phyloP scores from a whole-genome alignment of 2,888 invertebrate species.

The Boloria euphrosyne region DNA sequence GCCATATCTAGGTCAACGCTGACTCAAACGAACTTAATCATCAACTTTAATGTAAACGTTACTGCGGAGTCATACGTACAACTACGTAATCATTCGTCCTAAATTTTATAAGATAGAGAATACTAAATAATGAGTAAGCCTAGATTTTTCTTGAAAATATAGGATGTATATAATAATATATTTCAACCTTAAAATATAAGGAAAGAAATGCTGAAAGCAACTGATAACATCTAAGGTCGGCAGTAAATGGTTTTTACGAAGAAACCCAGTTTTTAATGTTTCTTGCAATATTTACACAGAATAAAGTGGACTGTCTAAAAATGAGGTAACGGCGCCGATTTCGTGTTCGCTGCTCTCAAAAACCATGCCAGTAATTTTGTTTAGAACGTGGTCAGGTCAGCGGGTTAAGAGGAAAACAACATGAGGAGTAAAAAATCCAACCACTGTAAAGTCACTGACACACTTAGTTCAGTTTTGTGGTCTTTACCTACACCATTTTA shows the following conservation, averaged over 20 bases:
- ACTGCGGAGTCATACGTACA: conserved; percentile 47
- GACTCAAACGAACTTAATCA: conserved; percentile 73
- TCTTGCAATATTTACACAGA: neutral
- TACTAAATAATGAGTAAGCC: neutral
- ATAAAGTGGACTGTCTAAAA: conserved; percentile 30
- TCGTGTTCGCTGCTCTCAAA: conserved; percentile 43
- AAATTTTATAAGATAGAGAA: conserved; percentile 26
- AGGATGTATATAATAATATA: no score
- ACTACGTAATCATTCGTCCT: conserved; percentile 30
- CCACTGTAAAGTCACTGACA: conserved; percentile 45
- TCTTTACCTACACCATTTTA: neutral
- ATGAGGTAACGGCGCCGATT: conserved; percentile 60
- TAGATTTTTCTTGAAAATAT: no score
- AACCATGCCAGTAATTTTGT: conserved; percentile 27
- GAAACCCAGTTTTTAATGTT: neutral
- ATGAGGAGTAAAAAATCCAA: conserved; percentile 45
- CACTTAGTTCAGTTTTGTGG: conserved; percentile 38
- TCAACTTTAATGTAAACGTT: conserved; percentile 55
- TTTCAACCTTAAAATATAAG: no score
- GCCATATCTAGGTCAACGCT: conserved; percentile 73
- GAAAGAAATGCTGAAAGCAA: no score
- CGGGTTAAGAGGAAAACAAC: conserved; percentile 59
- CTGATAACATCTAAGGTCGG: no score
- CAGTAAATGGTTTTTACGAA: no score
- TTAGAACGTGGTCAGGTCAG: conserved; percentile 57